These are phyloP conservation scores for Galerucella nymphaeae DNA, from an alignment of 2,888 invertebrate genomes.

Conservation along the genomic window DNA sequence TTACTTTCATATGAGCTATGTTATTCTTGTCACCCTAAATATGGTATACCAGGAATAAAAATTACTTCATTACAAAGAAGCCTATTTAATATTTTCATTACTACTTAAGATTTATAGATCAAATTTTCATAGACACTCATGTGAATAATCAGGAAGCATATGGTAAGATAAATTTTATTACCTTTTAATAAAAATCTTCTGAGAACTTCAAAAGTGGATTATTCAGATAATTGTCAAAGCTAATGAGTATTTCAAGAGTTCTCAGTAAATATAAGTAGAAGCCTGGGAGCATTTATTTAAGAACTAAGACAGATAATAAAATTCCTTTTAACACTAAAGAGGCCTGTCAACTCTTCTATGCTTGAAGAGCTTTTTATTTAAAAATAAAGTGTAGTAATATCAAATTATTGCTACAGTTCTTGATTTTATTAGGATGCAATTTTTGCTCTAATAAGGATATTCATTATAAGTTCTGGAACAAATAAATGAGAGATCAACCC, in stretches of 20 bases:
- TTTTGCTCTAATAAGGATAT: too few species aligned
- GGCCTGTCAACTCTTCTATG: not conserved
- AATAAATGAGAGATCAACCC: too few species aligned
- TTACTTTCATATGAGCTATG: too few species aligned
- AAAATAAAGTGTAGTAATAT: not conserved
- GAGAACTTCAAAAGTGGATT: conserved; percentile 2
- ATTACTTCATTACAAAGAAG: not conserved
- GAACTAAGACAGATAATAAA: not conserved
- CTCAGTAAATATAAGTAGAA: too few species aligned
- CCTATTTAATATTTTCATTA: not conserved
- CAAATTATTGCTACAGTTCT: not conserved
- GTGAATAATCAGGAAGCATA: not conserved
- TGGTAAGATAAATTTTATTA: not conserved
- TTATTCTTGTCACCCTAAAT: not conserved
- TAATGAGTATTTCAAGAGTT: not conserved
- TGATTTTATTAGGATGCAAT: too few species aligned
- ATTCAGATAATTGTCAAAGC: not conserved
- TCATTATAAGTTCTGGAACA: too few species aligned
- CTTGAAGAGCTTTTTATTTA: conserved; percentile 2
- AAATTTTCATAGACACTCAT: not conserved
- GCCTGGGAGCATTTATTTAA: not conserved
- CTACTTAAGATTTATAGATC: not conserved
- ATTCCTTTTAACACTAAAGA: conserved; percentile 1
- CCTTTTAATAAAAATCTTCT: not conserved
- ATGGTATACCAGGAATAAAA: not conserved